Evolutionary conservation across 2,113 vertebrate genomes (phyloP).

Genomic region (Amazona vittata): DNA sequence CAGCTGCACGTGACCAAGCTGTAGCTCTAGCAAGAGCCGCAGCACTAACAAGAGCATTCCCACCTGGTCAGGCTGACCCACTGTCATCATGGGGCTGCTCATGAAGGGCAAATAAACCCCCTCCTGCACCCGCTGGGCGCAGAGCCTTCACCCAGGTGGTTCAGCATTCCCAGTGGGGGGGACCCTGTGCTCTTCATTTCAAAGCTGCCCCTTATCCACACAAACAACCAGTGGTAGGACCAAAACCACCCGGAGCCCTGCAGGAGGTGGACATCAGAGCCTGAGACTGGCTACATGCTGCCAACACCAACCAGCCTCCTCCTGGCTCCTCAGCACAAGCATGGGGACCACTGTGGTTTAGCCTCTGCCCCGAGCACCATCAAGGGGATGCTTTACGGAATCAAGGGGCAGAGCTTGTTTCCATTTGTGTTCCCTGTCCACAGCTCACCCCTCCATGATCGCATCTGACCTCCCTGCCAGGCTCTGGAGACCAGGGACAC

Average conservation of each 20-base stretch:
- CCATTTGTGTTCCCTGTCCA: background rate
- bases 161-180: too few species aligned
- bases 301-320: background rate
- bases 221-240: background rate
- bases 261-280: background rate
- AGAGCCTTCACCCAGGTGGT: background rate
- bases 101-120: background rate
- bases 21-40: too few species aligned
- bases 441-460: too few species aligned
- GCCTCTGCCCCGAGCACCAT: background rate
- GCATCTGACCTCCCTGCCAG: too few species aligned
- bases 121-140: background rate
- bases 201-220: background rate
- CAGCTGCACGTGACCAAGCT: background rate
- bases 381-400: background rate
- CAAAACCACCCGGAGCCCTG: rapidly evolving
- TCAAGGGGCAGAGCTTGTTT: background rate
- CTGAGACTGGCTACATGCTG: background rate
- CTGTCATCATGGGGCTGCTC: rapidly evolving
- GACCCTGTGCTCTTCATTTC: background rate
- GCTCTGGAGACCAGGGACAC: too few species aligned
- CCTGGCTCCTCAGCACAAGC: background rate
- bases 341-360: background rate
- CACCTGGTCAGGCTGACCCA: rapidly evolving
- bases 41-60: background rate